Conservation (phyloP, 1,140 invertebrate species). For the Sminthurides bifidus region DNA sequence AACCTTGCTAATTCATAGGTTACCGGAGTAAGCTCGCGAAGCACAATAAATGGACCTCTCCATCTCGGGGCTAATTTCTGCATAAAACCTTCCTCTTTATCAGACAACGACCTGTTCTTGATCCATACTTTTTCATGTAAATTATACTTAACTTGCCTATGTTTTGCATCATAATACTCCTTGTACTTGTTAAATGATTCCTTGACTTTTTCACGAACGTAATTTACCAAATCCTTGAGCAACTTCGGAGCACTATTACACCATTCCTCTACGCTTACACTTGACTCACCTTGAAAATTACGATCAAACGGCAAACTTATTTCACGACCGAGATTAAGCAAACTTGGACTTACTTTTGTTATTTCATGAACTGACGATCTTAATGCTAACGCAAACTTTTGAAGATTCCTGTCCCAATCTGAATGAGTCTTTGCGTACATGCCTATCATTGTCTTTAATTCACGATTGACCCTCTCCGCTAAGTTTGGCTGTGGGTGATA, state of each 20-base stretch:
- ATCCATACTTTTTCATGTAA: conserved; percentile 5
- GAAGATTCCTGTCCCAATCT: conserved; percentile 35
- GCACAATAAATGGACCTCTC: neutral
- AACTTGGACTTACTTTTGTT: conserved; percentile 36
- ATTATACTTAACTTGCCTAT: conserved; percentile 8
- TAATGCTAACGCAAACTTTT: conserved; percentile 37
- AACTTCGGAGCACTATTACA: conserved; percentile 1
- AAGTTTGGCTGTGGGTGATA: conserved; percentile 39
- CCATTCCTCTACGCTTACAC: neutral
- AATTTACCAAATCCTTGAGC: conserved; percentile 4
- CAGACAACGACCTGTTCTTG: neutral
- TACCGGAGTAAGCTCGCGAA: neutral
- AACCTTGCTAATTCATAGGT: neutral
- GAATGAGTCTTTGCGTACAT: conserved; percentile 35
- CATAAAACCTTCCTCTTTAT: neutral
- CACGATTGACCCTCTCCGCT: conserved; percentile 38
- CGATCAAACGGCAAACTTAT: conserved; percentile 23
- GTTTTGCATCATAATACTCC: conserved; percentile 6
- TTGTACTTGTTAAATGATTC: no score
- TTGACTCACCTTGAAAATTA: neutral
- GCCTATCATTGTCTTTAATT: conserved; percentile 38
- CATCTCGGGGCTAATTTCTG: neutral
- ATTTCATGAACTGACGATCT: conserved; percentile 36
- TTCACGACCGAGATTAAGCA: conserved; percentile 37
- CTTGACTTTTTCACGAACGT: conserved; percentile 8